These are phyloP conservation scores for Saccopteryx bilineata DNA, from an alignment of 2,113 vertebrate genomes.

Conservation along the genomic window DNA sequence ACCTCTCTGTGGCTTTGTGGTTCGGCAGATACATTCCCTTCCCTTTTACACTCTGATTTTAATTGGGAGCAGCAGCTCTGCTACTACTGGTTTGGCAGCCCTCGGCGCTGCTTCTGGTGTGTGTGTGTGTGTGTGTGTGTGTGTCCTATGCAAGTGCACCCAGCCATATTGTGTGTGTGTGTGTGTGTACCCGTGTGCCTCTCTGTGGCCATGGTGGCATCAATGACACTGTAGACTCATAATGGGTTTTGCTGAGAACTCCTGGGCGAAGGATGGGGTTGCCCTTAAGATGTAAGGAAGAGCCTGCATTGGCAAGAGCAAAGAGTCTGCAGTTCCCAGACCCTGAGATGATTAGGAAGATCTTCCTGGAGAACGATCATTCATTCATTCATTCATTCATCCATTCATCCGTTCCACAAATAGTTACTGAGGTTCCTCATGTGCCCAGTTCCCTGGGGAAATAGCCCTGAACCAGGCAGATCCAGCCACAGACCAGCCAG, in stretches of 20 bases:
- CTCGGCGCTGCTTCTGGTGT: background rate
- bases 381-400: conserved; percentile 16
- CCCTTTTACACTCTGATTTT: conserved; percentile 83
- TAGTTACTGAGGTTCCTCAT: background rate
- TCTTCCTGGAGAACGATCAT: background rate
- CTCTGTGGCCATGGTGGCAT: background rate
- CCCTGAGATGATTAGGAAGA: background rate
- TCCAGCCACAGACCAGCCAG: conserved; percentile 36
- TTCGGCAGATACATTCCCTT: conserved; percentile 84
- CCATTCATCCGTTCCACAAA: background rate
- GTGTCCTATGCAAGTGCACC: background rate
- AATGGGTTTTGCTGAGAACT: conserved; percentile 33
- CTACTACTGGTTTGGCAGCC: background rate
- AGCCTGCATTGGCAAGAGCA: background rate
- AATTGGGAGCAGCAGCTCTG: conserved; percentile 75
- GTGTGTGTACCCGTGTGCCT: rapidly evolving
- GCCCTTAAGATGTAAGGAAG: background rate
- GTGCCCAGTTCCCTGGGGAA: conserved; percentile 30
- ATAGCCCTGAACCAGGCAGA: conserved; percentile 36
- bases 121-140: background rate
- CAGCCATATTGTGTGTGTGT: rapidly evolving
- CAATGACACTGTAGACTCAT: background rate
- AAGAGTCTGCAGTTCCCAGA: background rate
- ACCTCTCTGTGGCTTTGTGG: conserved; percentile 86
- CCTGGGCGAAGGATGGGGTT: conserved; percentile 28